Evolutionary conservation across 2,888 invertebrate species (phyloP), one percentile per base, ranked within the genome.

Genomic region (Platycheirus albimanus): DNA sequence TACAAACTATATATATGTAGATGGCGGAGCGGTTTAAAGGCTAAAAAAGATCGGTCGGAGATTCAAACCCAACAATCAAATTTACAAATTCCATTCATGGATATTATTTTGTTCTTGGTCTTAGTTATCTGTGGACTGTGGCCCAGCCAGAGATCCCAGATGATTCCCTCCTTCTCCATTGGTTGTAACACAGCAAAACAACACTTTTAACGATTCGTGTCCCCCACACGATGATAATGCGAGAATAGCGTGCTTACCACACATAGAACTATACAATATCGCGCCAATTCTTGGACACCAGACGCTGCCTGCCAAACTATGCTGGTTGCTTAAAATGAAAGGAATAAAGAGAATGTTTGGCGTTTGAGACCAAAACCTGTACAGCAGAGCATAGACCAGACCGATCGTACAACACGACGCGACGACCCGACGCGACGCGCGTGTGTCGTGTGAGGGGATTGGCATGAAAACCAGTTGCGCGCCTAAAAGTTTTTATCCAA

Each of bases 41-140:
- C 30, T 15, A 30, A 38, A 70, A 43, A 33, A 63, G 47, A 56
- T 61, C 51, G 51, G n/a, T n/a, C n/a, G n/a, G n/a, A n/a, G n/a
- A n/a, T n/a, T n/a, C n/a, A n/a, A 63, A 52, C 41, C 64, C 81
- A 77, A 77, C 81, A 71, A 77, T 77, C 71, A 88, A 89, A 90
- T 87, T 89, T 89, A 89, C 88, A 88, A 90, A 90, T 90, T 90
- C 90, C 90, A 89, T 89, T 89, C 89, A 89, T 89, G 88, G 87
- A 87, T 89, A 88, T 69, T 61, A 24, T 76, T 69, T 33, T 66
- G 36, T 52, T 15, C 10, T 43, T 51, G 45, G n/a, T 49, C 15
- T 33, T 33, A 15, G 28, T 54, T 47, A 38, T 71, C 47, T 58
- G 41, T 61, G n/a, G n/a, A n/a, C n/a, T n/a, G n/a, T n/a, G n/a